Evolutionary conservation across 2,888 invertebrate genomes (phyloP), one percentile per base, ranked within the genome.

Genomic region (Drosophila kanekoi): DNA sequence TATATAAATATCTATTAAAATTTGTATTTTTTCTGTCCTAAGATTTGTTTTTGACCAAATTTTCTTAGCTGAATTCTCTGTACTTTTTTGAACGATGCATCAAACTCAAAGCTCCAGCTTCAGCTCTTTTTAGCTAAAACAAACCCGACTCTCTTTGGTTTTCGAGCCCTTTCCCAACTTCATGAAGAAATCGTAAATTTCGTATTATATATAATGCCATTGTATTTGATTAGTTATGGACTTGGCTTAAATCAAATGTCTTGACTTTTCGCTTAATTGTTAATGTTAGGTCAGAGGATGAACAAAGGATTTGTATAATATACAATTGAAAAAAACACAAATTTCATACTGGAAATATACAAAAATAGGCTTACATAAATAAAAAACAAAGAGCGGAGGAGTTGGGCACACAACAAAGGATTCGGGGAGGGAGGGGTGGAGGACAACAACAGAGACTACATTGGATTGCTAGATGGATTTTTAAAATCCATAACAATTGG

Each of bases 401-500:
- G 0, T 5, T 28, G 13, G 23, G 13, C n/a, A 14, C 11, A 60
- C 41, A 53, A 41, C 14, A 33, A 47, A 9, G 16, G 9, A 14
- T 3, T 13, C 6, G 6, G 14, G 9, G 41, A 13, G 35, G 16
- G n/a, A 1, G 41, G 16, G 11, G 2, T n/a, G n/a, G n/a, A n/a
- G 14, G 8, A 56, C 37, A 47, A 44, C 44, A 44, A 44, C n/a
- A 38, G 14, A 11, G 28, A 32, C 47, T 33, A 52, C 8, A 9
- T n/a, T 18, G 16, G 4, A 33, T 35, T 45, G 51, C 20, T 11
- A 11, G 10, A 18, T 9, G 18, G 60, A 60, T 74, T 73, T 73
- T 37, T 5, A 11, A 73, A 73, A 74, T 74, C 73, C 33, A 33
- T 13, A 18, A 40, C 58, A 53, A 64, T 52, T 49, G 72, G 59